Evolutionary conservation across 2,888 invertebrate species (phyloP).

Genomic region (Therioaphis trifolii): DNA sequence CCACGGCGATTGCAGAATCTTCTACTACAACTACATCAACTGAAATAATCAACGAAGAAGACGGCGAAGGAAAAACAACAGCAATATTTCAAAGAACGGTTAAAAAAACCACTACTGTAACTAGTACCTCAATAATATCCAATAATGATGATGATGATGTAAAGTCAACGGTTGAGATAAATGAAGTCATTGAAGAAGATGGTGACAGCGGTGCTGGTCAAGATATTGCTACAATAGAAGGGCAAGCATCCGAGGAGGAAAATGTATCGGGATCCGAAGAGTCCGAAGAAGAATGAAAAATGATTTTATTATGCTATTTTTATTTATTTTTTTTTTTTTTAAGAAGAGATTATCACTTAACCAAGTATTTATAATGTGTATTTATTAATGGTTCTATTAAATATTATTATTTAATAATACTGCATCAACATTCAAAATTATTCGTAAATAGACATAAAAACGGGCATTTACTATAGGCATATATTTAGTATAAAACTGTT

Average conservation of each 20-base stretch:
- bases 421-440: conserved; percentile 18
- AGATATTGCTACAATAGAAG: conserved; percentile 26
- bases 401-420: conserved; percentile 4
- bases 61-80: conserved; percentile 22
- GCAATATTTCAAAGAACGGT: conserved; percentile 42
- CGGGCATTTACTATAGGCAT: conserved; percentile 26
- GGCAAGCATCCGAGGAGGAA: conserved; percentile 38
- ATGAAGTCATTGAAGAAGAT: conserved; percentile 37
- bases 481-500: not conserved
- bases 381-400: conserved; percentile 17
- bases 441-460: not conserved
- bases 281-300: conserved; percentile 11
- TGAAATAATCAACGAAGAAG: conserved; percentile 48
- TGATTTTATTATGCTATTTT: not conserved
- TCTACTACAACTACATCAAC: conserved; percentile 9
- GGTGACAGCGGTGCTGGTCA: not conserved
- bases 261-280: conserved; percentile 37
- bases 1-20: conserved; percentile 1
- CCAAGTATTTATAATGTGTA: not conserved
- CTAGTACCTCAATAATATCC: conserved; percentile 15
- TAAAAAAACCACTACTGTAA: conserved; percentile 46
- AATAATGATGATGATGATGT: conserved; percentile 24
- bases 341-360: not conserved
- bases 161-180: conserved; percentile 25
- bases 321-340: conserved; percentile 39